Base-by-base conservation (phyloP, 2,888 invertebrate species). In the Macrophya annulata region DNA sequence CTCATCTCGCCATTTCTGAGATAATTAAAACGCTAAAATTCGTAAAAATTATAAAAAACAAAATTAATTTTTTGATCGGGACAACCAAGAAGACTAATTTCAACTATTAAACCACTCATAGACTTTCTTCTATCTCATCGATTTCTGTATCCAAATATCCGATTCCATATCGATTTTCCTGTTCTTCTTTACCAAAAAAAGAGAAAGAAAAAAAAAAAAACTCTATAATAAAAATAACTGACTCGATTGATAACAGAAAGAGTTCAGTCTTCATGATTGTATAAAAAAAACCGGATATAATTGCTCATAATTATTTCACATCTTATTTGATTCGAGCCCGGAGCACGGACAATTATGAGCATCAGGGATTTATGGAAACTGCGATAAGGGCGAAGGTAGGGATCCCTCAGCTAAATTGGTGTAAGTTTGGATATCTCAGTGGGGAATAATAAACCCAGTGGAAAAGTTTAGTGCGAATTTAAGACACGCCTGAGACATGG, bases 331-430 rank as follows among this genome's bases (percentile, higher is more conserved):
- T 43, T 43, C 40, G 25, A 62, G 25, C 40, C 4, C 6, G 43
- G 4, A 43, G 37, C 21, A 10, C 12, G 55, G 51, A 31, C 37
- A 55, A 77, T 77, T 17, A 77, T n/a, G 37, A 55, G 31, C 17
- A 55, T n/a, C 31, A 77, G 77, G 77, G 31, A 43, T 77, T 77
- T 55, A 37, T 17, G 77, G 77, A 17, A 77, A 77, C 51, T 77
- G 17, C 77, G 77, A 77, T 77, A 77, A 51, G 77, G 77, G 43
- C 74, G 12, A 45, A 25, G 45, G 21, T n/a, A 45, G 25, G 31
- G 15, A 12, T 51, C 55, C 77, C n/a, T 43, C 72, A 45, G 12
- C 72, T 15, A 31, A 77, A 77, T 77, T 77, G 51, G 48, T 55
- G 21, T 37, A 68, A 68, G 68, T 68, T 68, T 12, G 51, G 77